phyloP scores from a whole-genome alignment of 2,797 vertebrate species.

The Macropus fuliginosus region DNA sequence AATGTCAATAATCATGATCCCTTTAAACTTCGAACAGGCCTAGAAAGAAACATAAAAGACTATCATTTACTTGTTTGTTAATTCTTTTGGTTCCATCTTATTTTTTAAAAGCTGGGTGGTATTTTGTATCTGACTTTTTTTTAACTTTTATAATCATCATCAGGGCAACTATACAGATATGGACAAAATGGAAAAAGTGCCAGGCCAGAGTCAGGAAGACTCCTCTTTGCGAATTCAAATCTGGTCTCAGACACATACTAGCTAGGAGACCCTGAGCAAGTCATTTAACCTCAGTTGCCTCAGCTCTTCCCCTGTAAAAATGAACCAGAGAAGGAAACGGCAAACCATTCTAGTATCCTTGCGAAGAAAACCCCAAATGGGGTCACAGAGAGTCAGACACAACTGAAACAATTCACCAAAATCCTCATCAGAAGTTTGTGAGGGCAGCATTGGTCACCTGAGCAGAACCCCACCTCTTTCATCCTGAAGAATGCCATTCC shows the following conservation, averaged over 20 bases:
- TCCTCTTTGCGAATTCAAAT: background rate
- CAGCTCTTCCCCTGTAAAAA: background rate
- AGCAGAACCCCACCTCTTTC: constrained; percentile 92
- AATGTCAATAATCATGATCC: background rate
- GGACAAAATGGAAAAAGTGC: background rate
- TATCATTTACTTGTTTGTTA: background rate
- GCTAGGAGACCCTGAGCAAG: background rate
- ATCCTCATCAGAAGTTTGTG: background rate
- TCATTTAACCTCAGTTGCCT: background rate
- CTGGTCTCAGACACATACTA: too few species aligned
- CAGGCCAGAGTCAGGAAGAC: background rate
- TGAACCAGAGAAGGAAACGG: background rate
- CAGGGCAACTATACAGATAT: background rate
- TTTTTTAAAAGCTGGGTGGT: background rate
- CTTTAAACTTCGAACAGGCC: background rate
- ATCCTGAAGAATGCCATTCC: constrained; percentile 99
- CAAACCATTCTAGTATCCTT: background rate
- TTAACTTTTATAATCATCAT: background rate
- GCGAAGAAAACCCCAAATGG: background rate
- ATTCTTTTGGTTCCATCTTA: background rate
- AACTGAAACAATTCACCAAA: background rate
- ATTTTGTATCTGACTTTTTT: background rate
- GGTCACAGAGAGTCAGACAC: background rate
- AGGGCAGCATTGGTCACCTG: background rate
- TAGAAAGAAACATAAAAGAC: background rate